Conservation (phyloP, 2,113 vertebrate species). For the Bufo bufo region DNA sequence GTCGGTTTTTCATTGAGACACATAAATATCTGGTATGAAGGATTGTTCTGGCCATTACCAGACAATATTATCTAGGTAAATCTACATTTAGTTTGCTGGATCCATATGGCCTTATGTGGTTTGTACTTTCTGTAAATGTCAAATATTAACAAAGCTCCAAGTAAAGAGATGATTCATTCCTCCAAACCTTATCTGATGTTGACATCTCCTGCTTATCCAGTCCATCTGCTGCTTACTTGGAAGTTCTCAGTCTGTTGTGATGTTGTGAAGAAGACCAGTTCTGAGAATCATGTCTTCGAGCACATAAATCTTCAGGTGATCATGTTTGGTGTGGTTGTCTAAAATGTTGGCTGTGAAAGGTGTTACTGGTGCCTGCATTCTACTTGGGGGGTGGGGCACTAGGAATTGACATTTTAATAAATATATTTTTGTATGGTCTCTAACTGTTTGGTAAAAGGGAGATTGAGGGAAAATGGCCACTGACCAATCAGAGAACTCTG, state of each 20-base stretch:
- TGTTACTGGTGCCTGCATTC: neutral
- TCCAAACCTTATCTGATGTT: constrained; percentile 19
- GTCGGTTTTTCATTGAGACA: too few relatives aligned
- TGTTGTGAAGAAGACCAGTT: neutral
- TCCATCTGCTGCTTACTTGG: constrained; percentile 16
- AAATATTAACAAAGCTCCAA: constrained; percentile 26
- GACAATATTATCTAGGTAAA: neutral
- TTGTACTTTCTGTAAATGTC: constrained; percentile 15
- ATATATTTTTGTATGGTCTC: too few relatives aligned
- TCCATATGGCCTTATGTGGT: constrained; percentile 9
- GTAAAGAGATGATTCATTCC: constrained; percentile 8
- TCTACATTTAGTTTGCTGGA: neutral
- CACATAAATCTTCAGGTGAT: neutral
- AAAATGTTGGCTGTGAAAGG: too few relatives aligned
- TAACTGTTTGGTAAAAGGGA: too few relatives aligned
- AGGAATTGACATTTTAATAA: neutral
- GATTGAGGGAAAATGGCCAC: too few relatives aligned
- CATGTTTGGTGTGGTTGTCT: neutral
- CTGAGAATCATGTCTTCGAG: neutral
- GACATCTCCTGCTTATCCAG: neutral
- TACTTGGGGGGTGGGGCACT: neutral
- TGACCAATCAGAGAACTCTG: too few relatives aligned
- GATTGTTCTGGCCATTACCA: neutral
- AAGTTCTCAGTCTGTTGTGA: neutral
- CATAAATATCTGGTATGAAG: neutral